Evolutionary conservation across 2,797 vertebrate genomes (phyloP).

Genomic region (Smutsia gigantea): DNA sequence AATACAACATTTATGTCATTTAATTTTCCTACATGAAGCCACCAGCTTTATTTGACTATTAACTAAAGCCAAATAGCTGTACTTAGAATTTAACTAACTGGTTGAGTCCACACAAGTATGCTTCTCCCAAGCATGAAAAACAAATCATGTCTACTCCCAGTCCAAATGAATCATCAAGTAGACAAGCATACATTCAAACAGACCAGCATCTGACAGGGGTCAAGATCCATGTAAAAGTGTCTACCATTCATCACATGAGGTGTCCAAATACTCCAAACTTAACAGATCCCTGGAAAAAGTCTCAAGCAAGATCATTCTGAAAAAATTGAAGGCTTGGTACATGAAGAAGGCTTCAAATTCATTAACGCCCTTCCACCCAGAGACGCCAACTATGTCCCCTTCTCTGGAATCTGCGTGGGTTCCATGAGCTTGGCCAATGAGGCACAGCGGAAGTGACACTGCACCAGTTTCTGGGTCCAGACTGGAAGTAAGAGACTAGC

Average conservation of each 20-base stretch:
- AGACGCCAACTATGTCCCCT: neutral
- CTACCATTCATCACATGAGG: neutral
- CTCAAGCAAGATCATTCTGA: neutral
- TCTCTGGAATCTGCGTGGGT: neutral
- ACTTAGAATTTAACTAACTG: conserved; percentile 14
- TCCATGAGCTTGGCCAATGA: neutral
- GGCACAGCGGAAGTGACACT: neutral
- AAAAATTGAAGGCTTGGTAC: neutral
- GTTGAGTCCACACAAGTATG: neutral
- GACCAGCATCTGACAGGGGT: neutral
- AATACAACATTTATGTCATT: neutral
- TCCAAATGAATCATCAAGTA: neutral
- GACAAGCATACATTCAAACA: neutral
- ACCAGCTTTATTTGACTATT: neutral
- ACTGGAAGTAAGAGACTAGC: neutral
- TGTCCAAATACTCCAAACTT: neutral
- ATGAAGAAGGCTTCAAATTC: neutral
- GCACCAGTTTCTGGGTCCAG: neutral
- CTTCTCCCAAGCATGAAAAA: conserved; percentile 2
- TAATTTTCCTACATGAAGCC: neutral
- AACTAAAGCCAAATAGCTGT: neutral
- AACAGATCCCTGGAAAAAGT: neutral
- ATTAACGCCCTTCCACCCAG: neutral
- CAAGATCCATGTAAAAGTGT: neutral
- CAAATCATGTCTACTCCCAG: neutral